These are phyloP conservation scores for Apamea crenata DNA, from an alignment of 2,888 invertebrate genomes.

Conservation along the genomic window DNA sequence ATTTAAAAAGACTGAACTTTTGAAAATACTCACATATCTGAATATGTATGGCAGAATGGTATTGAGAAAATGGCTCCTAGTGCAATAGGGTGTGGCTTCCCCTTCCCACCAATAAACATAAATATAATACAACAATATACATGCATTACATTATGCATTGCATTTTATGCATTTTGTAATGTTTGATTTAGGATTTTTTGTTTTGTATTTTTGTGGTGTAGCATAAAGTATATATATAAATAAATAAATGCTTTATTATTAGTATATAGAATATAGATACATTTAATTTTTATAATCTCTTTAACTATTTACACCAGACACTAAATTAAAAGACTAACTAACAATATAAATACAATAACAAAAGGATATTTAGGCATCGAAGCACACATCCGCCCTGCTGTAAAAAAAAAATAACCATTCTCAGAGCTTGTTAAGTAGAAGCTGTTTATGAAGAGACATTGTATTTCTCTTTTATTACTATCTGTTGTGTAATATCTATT, in stretches of 20 bases:
- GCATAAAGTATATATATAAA: background rate
- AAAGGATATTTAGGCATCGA: background rate
- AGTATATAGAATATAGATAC: no score
- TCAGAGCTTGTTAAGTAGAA: rapidly evolving
- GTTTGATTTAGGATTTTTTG: background rate
- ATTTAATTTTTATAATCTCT: background rate
- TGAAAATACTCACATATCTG: background rate
- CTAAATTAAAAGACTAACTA: background rate
- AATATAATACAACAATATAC: background rate
- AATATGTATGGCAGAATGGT: no score
- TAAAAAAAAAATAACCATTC: background rate
- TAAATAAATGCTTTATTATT: background rate
- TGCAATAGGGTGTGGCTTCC: background rate
- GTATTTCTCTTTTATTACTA: background rate
- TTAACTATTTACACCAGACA: background rate
- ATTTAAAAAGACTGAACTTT: background rate
- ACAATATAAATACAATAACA: background rate
- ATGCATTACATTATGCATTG: background rate
- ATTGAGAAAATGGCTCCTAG: background rate
- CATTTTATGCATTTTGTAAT: background rate
- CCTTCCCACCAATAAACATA: background rate
- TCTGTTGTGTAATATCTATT: background rate
- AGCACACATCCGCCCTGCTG: background rate
- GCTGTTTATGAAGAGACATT: background rate
- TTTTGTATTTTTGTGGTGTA: background rate